Evolutionary conservation across 2,888 invertebrate species (phyloP), one percentile per base, ranked within the genome.

Genomic region (Drosophila quinaria): DNA sequence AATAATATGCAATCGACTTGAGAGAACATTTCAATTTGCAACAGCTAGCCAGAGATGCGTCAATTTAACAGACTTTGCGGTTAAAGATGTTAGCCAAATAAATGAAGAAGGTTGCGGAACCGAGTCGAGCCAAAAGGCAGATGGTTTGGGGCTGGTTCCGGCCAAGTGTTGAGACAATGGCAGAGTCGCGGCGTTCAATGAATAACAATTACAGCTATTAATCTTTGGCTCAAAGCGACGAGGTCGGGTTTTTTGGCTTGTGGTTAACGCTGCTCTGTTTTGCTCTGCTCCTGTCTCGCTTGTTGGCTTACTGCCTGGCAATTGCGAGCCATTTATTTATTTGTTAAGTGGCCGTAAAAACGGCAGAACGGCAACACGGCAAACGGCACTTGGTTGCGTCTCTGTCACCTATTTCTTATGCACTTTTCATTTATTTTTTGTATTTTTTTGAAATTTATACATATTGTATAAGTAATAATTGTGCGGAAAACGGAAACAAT

Each of bases 401-500:
- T 60, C 52, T 63, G 67, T 70, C 78, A 68, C 64, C 70, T 68
- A 37, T 79, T 70, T 60, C 29, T 55, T 47, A 42, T 49, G 54
- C 55, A 29, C 63, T 42, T 74, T 55, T 44, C 55, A 35, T 71
- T 72, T 69, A 54, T 64, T 66, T 74, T 72, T 69, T 59, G 71
- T 71, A 54, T 49, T 47, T 65, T 47, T 65, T 71, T 59, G 17
- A 85, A 85, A 89, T 89, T 86, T 89, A 89, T 82, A 84, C 87
- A 87, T 89, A 89, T 85, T 85, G 89, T 87, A 75, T 89, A 85
- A 76, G 86, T 90, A 90, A 90, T 87, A 90, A 90, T 87, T 90
- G 87, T 90, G 85, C 87, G 87, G 87, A 87, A 87, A 89, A 90
- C 90, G 90, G 90, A 87, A 87, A 87, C 90, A 87, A 87, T 87